Evolutionary conservation across 2,113 vertebrate genomes (phyloP), one percentile per base, ranked within the genome.

Genomic region (Phainopepla nitens): DNA sequence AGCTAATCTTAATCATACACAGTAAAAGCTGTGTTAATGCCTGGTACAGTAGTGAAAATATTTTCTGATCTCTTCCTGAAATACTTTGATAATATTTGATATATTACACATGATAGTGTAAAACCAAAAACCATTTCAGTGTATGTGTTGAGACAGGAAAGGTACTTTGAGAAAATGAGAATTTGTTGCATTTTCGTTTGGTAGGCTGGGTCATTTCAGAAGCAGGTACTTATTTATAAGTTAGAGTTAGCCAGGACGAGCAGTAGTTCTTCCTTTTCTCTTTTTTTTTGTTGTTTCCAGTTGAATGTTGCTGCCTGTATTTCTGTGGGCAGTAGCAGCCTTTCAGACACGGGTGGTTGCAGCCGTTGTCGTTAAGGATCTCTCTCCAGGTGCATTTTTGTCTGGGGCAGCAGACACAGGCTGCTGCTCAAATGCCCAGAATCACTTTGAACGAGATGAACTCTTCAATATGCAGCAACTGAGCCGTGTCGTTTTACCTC

Each of bases 321-420:
- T 72, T 41, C 76, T 51, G 65, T 31, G 65, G 39, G 58, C 87
- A 89, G 53, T 13, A 45, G 69, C 72, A 73, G 77, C 53, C 39
- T 73, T 84, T 78, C 73, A 71, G 73, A 65, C 78, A 68, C 0
- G 7, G 33, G 4, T 73, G 58, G 47, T 84, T 87, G 17, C 69
- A 75, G 60, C 58, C 7, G 5, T 49, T n/a, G 7, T 73, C 25
- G 4, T 57, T 56, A 27, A 71, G 50, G 29, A 44, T 61, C 77
- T 83, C 62, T 77, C 66, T 89, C 72, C 71, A 87, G 91, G 93
- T 91, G 84, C 49, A 23, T 56, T 82, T 95, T 56, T 87, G 70
- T 79, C 69, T 91, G 73, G 69, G 84, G 44, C 75, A 92, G 79
- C 91, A 85, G 89, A 36, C 88, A 64, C 65, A 50, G 50, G 36